phyloP scores from a whole-genome alignment of 2,113 vertebrate species.

The Manacus vitellinus region DNA sequence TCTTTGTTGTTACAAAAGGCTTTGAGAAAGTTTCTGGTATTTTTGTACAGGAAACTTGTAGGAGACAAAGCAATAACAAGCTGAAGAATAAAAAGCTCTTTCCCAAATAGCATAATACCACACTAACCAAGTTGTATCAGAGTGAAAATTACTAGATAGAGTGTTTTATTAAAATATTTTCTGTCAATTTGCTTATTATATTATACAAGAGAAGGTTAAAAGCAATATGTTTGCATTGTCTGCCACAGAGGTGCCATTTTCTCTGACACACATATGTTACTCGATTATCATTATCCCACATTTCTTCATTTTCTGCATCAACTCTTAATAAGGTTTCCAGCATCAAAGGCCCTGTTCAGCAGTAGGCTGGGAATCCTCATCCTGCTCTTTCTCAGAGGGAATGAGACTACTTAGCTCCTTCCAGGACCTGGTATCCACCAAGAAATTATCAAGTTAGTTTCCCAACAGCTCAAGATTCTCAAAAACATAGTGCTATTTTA shows the following conservation, averaged over 20 bases:
- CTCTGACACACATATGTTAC: conserved; percentile 26
- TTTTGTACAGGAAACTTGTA: conserved; percentile 13
- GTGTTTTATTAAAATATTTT: conserved; percentile 58
- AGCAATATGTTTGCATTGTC: background rate
- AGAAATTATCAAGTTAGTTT: conserved; percentile 43
- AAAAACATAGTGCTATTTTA: conserved; percentile 64
- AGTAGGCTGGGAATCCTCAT: background rate
- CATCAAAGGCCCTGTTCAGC: background rate
- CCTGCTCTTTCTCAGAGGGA: background rate
- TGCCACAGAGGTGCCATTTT: conserved; percentile 48
- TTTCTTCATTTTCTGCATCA: conserved; percentile 53
- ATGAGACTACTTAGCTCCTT: background rate
- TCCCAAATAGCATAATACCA: conserved; percentile 13
- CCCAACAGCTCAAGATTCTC: conserved; percentile 35
- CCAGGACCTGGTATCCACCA: background rate
- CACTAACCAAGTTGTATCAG: conserved; percentile 1
- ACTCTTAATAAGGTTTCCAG: conserved; percentile 34
- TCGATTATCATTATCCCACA: conserved; percentile 35
- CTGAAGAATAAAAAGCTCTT: conserved; percentile 43
- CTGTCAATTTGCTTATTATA: conserved; percentile 15
- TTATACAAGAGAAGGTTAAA: background rate
- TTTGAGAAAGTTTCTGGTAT: background rate
- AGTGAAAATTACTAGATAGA: conserved; percentile 60
- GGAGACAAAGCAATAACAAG: conserved; percentile 30
- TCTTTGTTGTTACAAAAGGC: background rate